These are phyloP conservation scores for Eupithecia tripunctaria DNA, from an alignment of 2,888 invertebrate genomes.

Conservation along the genomic window DNA sequence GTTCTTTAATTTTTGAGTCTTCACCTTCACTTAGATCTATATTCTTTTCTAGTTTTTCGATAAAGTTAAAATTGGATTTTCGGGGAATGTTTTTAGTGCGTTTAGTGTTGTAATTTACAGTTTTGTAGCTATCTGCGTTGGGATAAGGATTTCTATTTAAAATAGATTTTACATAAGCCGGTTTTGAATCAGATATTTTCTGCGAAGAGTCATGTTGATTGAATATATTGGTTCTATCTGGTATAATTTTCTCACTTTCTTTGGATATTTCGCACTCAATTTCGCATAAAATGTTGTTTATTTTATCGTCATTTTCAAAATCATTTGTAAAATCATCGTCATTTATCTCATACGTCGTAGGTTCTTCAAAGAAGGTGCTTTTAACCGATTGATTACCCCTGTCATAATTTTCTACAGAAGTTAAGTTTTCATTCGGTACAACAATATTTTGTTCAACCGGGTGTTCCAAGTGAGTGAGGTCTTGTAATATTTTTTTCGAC, in stretches of 20 bases:
- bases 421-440: not conserved
- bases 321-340: conserved; percentile 48
- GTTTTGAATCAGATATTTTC: not conserved
- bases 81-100: conserved; percentile 30
- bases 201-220: conserved; percentile 1
- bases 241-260: conserved; percentile 12
- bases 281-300: conserved; percentile 63
- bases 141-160: not conserved
- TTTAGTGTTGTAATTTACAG: conserved; percentile 16
- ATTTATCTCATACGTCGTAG: conserved; percentile 25
- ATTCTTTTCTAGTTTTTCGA: conserved; percentile 64
- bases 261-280: conserved; percentile 71
- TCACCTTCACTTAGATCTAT: conserved; percentile 52
- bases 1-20: conserved; percentile 36
- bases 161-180: conserved; percentile 3
- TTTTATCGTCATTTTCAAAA: conserved; percentile 57
- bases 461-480: conserved; percentile 35
- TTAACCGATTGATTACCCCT: not conserved
- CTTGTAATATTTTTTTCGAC: conserved; percentile 48
- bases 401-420: conserved; percentile 1
- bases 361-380: conserved; percentile 20
- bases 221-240: not conserved
- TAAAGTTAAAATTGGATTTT: conserved; percentile 60
- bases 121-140: conserved; percentile 12
- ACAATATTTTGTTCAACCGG: not conserved